A percentile compares a stretch with the other conserved stretches of the same genome.
These are phyloP conservation scores for Pseudanteris insignis DNA, from an alignment of 2,888 invertebrate genomes.

Conservation along the genomic window DNA sequence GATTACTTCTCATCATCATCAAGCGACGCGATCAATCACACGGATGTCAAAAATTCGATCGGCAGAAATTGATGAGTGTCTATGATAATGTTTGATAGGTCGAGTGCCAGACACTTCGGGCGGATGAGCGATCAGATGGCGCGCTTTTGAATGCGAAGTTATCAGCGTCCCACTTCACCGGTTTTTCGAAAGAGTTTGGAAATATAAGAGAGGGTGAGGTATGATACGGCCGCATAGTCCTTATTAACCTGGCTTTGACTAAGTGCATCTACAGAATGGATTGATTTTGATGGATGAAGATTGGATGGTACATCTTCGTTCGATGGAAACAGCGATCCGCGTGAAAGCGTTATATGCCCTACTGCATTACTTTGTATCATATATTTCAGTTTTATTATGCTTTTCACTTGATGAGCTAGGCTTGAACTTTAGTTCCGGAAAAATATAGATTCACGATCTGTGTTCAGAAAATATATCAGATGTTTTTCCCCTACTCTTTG, in stretches of 20 bases:
- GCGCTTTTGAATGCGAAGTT: background rate
- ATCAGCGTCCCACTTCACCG: background rate
- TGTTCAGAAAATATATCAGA: no score
- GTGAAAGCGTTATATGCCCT: constrained; percentile 24
- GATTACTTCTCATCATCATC: no score
- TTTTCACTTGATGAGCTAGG: constrained; percentile 37
- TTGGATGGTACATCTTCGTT: constrained; percentile 51
- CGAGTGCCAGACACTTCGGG: constrained; percentile 28
- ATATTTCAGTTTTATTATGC: constrained; percentile 37
- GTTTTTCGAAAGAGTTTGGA: no score
- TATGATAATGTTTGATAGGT: constrained; percentile 31
- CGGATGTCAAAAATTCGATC: constrained; percentile 20
- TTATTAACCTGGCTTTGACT: constrained; percentile 45
- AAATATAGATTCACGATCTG: no score
- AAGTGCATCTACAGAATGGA: constrained; percentile 52
- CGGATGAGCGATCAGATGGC: constrained; percentile 8
- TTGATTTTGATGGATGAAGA: constrained; percentile 60
- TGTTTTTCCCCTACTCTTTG: no score
- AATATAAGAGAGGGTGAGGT: no score
- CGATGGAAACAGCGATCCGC: constrained; percentile 18
- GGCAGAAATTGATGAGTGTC: constrained; percentile 35
- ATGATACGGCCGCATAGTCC: constrained; percentile 24
- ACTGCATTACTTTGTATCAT: constrained; percentile 35
- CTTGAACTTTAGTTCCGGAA: no score
- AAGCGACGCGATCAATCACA: constrained; percentile 16